A percentile compares a stretch with the other conserved stretches of the same genome.
Evolutionary conservation across 1,140 invertebrate species (phyloP).

Genomic region (Diploscapter pachys): DNA sequence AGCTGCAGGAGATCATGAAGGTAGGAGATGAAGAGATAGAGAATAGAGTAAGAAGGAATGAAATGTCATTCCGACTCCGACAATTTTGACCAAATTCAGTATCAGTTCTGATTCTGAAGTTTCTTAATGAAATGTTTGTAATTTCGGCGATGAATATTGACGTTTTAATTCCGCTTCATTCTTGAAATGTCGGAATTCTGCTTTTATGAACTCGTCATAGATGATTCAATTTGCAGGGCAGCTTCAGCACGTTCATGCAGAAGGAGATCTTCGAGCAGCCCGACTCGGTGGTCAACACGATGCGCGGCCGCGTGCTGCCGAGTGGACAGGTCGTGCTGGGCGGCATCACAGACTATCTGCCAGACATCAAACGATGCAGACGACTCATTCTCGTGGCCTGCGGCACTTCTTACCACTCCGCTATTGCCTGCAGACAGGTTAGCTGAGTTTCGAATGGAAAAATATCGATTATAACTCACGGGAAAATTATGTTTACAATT

Average conservation of each 20-base stretch:
- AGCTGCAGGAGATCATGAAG: slow-evolving; percentile 99
- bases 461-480: no score
- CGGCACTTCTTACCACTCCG: slow-evolving; percentile 97
- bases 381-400: slow-evolving; percentile 94
- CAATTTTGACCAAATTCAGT: no score
- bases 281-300: slow-evolving; percentile 97
- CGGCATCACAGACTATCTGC: slow-evolving; percentile 92
- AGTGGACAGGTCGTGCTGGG: slow-evolving; percentile 73
- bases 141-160: no score
- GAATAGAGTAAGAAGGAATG: no score
- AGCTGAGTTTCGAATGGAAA: no score
- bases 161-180: no score
- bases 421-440: slow-evolving; percentile 70
- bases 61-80: no score
- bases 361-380: slow-evolving; percentile 92
- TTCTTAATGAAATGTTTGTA: no score
- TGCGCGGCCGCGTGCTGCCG: slow-evolving; percentile 91
- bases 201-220: not conserved
- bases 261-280: slow-evolving; percentile 99
- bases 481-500: no score
- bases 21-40: slow-evolving; percentile 73
- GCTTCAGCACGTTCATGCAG: slow-evolving; percentile 97
- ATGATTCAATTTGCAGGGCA: slow-evolving; percentile 65
- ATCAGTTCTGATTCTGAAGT: no score
- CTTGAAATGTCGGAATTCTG: no score